phyloP scores from a whole-genome alignment of 2,888 invertebrate species.

The Pandemis heparana region DNA sequence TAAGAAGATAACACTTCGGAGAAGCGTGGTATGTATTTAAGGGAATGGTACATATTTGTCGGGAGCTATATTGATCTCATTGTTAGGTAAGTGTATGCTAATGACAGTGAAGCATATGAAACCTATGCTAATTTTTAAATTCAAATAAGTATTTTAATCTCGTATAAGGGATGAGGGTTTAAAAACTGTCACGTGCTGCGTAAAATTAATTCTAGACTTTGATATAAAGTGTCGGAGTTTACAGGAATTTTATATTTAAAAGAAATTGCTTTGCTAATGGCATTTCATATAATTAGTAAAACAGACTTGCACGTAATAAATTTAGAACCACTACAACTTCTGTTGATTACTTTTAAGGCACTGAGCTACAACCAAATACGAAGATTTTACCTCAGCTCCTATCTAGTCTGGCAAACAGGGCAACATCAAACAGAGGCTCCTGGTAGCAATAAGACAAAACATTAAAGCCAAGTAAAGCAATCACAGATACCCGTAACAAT shows the following conservation, averaged over 20 bases:
- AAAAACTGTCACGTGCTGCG: background rate
- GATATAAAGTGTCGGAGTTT: background rate
- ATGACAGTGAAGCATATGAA: slow-evolving; percentile 48
- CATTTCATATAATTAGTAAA: no score
- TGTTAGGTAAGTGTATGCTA: slow-evolving; percentile 58
- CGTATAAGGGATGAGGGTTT: background rate
- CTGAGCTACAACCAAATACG: background rate
- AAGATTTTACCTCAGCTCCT: no score
- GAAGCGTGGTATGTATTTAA: slow-evolving; percentile 65
- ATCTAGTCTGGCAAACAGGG: no score
- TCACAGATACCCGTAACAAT: slow-evolving; percentile 51
- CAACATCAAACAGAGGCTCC: background rate
- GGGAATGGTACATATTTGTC: slow-evolving; percentile 51
- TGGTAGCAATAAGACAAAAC: background rate
- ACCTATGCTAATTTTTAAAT: slow-evolving; percentile 44
- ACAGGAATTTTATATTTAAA: no score
- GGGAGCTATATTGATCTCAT: slow-evolving; percentile 59
- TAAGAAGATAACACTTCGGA: slow-evolving; percentile 79
- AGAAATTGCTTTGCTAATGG: no score
- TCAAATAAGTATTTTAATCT: background rate
- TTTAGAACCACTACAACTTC: no score
- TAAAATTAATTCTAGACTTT: background rate
- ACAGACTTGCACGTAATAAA: no score
- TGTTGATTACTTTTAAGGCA: background rate
- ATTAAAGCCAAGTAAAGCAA: slow-evolving; percentile 16